A percentile compares a stretch with the other conserved stretches of the same genome.
Conservation (phyloP, 2,888 invertebrate genomes). For the Nymphalis urticae region DNA sequence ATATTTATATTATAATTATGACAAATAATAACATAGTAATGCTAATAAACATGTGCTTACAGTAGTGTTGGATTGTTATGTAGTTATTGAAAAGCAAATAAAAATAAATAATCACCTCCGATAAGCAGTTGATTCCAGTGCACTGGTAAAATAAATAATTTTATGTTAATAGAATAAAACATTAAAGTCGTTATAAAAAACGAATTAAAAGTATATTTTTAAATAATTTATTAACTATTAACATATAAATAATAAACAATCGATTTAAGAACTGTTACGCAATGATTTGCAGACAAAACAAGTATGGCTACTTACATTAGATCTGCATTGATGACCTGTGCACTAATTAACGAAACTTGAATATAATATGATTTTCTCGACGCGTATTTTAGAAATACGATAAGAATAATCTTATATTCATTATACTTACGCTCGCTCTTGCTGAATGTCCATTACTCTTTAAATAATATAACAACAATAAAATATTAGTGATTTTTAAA, state of each 20-base stretch:
- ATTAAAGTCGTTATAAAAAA: neutral
- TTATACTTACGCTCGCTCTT: constrained; percentile 45
- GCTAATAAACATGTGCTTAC: too few species aligned
- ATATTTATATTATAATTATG: too few species aligned
- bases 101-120: constrained; percentile 17
- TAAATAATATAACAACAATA: neutral
- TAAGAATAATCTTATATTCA: neutral
- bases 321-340: constrained; percentile 49
- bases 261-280: too few species aligned
- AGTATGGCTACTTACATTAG: constrained; percentile 50
- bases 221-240: too few species aligned
- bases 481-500: neutral
- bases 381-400: constrained; percentile 1
- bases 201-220: neutral
- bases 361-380: neutral
- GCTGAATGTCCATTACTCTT: constrained; percentile 45
- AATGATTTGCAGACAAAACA: neutral
- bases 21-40: too few species aligned
- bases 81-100: too few species aligned
- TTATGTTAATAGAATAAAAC: neutral
- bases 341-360: constrained; percentile 27
- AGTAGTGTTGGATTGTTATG: too few species aligned
- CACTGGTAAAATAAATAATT: constrained; percentile 20
- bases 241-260: too few species aligned
- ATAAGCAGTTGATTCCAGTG: constrained; percentile 25